Conservation (phyloP, 2,113 vertebrate species). For the Dicrurus megarhynchus region DNA sequence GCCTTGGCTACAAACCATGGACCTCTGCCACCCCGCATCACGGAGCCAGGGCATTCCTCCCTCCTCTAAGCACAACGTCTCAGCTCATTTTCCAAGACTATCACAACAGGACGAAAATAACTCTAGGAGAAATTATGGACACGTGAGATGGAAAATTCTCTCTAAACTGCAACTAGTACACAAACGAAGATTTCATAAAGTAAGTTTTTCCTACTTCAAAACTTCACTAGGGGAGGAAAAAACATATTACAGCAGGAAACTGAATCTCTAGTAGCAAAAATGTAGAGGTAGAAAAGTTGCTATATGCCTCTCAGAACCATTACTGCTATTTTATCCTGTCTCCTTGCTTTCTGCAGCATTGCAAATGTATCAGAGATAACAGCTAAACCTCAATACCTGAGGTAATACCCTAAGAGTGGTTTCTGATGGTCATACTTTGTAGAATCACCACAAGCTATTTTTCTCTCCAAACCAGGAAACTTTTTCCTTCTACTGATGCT, state of each 20-base stretch:
- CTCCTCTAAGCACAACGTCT: not conserved
- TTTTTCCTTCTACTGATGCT: not conserved
- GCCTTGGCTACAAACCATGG: not conserved
- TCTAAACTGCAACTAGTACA: constrained; percentile 31
- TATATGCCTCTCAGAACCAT: not conserved
- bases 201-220: constrained; percentile 17
- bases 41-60: not conserved
- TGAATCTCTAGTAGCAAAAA: not conserved
- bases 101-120: constrained; percentile 29
- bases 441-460: not conserved
- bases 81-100: constrained; percentile 18
- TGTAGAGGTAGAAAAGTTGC: not conserved
- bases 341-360: not conserved
- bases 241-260: not conserved
- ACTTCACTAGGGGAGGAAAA: not conserved
- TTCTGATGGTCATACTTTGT: not conserved
- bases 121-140: not conserved
- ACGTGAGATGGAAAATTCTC: constrained; percentile 17
- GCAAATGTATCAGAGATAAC: not conserved
- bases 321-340: not conserved
- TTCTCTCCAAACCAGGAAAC: not conserved
- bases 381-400: not conserved
- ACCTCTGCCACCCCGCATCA: not conserved
- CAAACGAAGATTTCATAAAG: not conserved
- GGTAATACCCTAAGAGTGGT: not conserved